phyloP scores from a whole-genome alignment of 1,140 invertebrate species.

The Conopomorpha cramerella region DNA sequence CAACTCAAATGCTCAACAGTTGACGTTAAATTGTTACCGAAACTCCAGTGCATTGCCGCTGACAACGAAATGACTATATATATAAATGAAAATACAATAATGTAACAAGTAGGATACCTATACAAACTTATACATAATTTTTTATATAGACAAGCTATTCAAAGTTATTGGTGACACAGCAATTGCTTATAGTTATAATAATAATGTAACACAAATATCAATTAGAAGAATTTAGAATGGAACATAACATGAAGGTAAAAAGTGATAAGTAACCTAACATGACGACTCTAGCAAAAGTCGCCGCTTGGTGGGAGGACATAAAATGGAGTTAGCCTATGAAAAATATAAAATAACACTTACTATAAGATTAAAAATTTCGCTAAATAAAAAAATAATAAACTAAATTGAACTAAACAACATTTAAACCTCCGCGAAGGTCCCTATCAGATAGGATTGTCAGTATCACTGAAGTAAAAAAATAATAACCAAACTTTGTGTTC shows the following conservation, averaged over 20 bases:
- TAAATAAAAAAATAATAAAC: slow-evolving; percentile 62
- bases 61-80: no score
- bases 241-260: no score
- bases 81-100: slow-evolving; percentile 25
- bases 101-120: slow-evolving; percentile 18
- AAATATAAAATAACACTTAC: slow-evolving; percentile 58
- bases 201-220: no score
- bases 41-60: no score
- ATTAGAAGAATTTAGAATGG: no score
- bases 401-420: slow-evolving; percentile 62
- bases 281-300: slow-evolving; percentile 38
- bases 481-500: slow-evolving; percentile 34
- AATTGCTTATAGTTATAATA: slow-evolving; percentile 51
- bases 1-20: slow-evolving; percentile 30
- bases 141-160: slow-evolving; percentile 47
- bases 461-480: slow-evolving; percentile 50
- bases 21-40: slow-evolving; percentile 1
- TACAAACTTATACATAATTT: slow-evolving; percentile 23
- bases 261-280: slow-evolving; percentile 44
- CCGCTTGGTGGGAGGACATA: slow-evolving; percentile 53
- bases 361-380: slow-evolving; percentile 56
- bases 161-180: slow-evolving; percentile 59
- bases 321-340: slow-evolving; percentile 50
- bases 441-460: slow-evolving; percentile 51
- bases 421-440: slow-evolving; percentile 26